Evolutionary conservation across 1,140 invertebrate species (phyloP).

Genomic region (Sycobia sp.): DNA sequence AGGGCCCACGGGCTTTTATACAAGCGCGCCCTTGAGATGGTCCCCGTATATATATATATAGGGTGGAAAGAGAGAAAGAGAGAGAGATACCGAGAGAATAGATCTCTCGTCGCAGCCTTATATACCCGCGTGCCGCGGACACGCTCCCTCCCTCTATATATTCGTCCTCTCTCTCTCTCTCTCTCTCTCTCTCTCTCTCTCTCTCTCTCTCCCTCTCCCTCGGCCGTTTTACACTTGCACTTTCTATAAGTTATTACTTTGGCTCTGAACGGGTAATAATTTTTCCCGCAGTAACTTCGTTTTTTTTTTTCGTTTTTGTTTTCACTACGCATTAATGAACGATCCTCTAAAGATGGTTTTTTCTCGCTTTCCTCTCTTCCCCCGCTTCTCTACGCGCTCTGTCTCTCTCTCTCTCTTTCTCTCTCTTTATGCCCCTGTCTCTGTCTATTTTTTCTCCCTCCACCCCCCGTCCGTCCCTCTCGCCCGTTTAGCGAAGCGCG

Average conservation of each 20-base stretch:
- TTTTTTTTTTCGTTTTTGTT: background rate
- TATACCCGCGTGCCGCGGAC: background rate
- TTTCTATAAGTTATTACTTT: constrained; percentile 28
- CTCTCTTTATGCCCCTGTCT: too few relatives aligned
- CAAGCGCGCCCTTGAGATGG: constrained; percentile 25
- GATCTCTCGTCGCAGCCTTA: too few relatives aligned
- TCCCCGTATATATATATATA: background rate
- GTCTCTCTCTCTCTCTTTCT: too few relatives aligned
- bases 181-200: too few relatives aligned
- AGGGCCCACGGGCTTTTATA: background rate
- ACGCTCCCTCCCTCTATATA: background rate
- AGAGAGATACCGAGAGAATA: too few relatives aligned
- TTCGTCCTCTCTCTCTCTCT: too few relatives aligned
- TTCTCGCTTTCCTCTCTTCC: background rate
- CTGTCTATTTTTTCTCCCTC: too few relatives aligned
- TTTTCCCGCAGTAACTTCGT: constrained; percentile 3
- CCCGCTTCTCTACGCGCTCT: too few relatives aligned
- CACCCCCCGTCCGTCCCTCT: too few relatives aligned
- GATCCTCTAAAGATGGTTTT: background rate
- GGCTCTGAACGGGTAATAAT: constrained; percentile 21
- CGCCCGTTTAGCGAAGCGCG: too few relatives aligned
- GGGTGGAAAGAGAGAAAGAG: too few relatives aligned
- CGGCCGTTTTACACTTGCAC: constrained; percentile 21
- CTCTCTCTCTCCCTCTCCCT: background rate
- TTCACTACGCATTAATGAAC: constrained; percentile 11